Evolutionary conservation across 1,140 invertebrate genomes (phyloP).

Genomic region (Tetragonula clypearis): DNA sequence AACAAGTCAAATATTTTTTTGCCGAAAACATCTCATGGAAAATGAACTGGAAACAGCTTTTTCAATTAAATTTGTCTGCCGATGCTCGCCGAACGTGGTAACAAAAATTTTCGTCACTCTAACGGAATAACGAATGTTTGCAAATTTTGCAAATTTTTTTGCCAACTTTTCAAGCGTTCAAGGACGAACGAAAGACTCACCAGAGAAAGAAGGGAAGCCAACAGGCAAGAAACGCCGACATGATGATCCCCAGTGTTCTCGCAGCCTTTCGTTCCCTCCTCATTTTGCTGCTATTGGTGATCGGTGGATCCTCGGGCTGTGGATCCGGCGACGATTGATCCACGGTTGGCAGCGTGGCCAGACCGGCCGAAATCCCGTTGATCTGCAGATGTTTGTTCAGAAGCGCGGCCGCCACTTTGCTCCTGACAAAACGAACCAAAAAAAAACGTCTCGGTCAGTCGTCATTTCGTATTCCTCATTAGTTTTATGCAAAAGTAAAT

Average conservation of each 20-base stretch:
- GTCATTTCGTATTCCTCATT: background rate
- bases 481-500: no score
- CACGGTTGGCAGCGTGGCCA: slow-evolving; percentile 83
- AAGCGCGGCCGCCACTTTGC: slow-evolving; percentile 91
- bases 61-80: no score
- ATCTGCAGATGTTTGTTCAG: slow-evolving; percentile 94
- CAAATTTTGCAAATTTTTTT: background rate
- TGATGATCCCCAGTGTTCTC: slow-evolving; percentile 96
- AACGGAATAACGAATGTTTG: no score
- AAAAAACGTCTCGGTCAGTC: no score
- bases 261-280: slow-evolving; percentile 96
- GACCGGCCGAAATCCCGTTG: slow-evolving; percentile 90
- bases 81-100: no score
- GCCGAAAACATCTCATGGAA: no score
- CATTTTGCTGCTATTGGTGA: slow-evolving; percentile 89
- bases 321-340: slow-evolving; percentile 76
- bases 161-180: background rate
- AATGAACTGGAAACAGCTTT: no score
- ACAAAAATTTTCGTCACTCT: no score
- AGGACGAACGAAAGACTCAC: slow-evolving; percentile 79
- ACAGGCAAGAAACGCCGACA: slow-evolving; percentile 95
- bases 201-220: slow-evolving; percentile 98
- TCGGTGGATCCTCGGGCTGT: slow-evolving; percentile 80
- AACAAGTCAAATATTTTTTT: no score
- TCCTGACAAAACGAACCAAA: slow-evolving; percentile 82